Conservation (phyloP, 2,113 vertebrate species). For the rat (Rattus norvegicus) region GRCr8 NC_086024.1:93028001-93028500, state of each 20-base stretch:
- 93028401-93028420: not conserved
- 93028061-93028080: conserved; percentile 16
- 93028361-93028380: conserved; percentile 55
- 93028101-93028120: not conserved
- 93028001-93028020: conserved; percentile 7
- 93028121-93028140: conserved; percentile 11
- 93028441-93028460: conserved; percentile 86
- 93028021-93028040: conserved; percentile 60
- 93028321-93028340: conserved; percentile 56
- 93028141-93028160: conserved; percentile 7
- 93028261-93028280: conserved; percentile 46
- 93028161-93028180: conserved; percentile 42
- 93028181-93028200: conserved; percentile 52
- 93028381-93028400: conserved; percentile 28
- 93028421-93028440: conserved; percentile 69
- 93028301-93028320: conserved; percentile 45
- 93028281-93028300: conserved; percentile 56
- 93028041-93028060: conserved; percentile 33
- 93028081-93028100: not conserved
- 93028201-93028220: conserved; percentile 38
- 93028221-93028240: conserved; percentile 55
- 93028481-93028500: not conserved
- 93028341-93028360: conserved; percentile 56
- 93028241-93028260: conserved; percentile 34
- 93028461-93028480: conserved; percentile 37